Evolutionary conservation across 2,888 invertebrate genomes (phyloP).

Genomic region (Plagodis dolabraria): DNA sequence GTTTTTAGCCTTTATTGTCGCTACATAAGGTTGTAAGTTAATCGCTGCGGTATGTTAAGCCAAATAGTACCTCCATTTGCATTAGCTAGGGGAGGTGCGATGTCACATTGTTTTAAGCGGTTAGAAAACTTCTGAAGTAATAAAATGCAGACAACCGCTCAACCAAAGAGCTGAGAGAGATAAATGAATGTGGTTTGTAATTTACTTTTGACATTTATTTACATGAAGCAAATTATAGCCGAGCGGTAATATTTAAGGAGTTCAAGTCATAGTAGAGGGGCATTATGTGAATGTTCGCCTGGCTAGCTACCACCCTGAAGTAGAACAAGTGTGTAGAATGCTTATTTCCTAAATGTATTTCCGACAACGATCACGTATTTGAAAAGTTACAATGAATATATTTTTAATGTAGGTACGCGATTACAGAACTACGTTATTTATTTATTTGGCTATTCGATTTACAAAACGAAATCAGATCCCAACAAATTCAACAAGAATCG

Average conservation of each 20-base stretch:
- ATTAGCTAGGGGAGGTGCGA: slow-evolving; percentile 36
- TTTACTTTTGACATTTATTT: neutral
- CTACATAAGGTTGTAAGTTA: slow-evolving; percentile 18
- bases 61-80: slow-evolving; percentile 34
- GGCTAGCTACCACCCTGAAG: too few relatives aligned
- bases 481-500: slow-evolving; percentile 19
- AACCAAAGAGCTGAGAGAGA: neutral
- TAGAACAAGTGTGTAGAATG: too few relatives aligned
- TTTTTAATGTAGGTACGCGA: too few relatives aligned
- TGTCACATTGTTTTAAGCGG: slow-evolving; percentile 36
- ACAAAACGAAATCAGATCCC: slow-evolving; percentile 4
- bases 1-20: slow-evolving; percentile 15
- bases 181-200: neutral
- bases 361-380: too few relatives aligned
- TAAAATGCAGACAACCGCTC: slow-evolving; percentile 31
- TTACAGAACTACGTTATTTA: too few relatives aligned
- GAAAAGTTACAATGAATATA: too few relatives aligned
- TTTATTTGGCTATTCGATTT: too few relatives aligned
- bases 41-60: slow-evolving; percentile 15
- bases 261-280: too few relatives aligned
- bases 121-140: slow-evolving; percentile 26
- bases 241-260: too few relatives aligned
- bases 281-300: too few relatives aligned
- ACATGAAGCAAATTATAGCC: too few relatives aligned
- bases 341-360: too few relatives aligned